Conservation (phyloP, 2,888 invertebrate species). For the Drosophila kanekoi region DNA sequence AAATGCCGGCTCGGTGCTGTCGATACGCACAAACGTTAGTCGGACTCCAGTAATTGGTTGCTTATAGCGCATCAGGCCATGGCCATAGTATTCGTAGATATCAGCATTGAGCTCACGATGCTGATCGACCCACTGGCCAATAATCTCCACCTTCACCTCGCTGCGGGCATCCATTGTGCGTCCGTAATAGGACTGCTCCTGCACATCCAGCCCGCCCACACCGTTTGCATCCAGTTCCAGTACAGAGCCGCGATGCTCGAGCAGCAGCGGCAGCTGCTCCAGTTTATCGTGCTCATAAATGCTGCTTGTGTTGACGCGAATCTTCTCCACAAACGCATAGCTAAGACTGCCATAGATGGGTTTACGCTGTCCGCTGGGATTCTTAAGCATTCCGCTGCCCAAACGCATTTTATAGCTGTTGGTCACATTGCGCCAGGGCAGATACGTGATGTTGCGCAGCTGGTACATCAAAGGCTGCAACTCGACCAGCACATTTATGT, state of each 20-base stretch:
- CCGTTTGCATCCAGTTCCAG: slow-evolving; percentile 74
- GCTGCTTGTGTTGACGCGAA: slow-evolving; percentile 69
- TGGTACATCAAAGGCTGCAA: slow-evolving; percentile 81
- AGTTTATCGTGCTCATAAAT: slow-evolving; percentile 51
- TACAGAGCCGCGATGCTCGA: slow-evolving; percentile 78
- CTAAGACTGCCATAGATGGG: slow-evolving; percentile 80
- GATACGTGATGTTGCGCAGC: slow-evolving; percentile 77
- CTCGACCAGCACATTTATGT: slow-evolving; percentile 82
- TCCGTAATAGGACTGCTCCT: slow-evolving; percentile 80
- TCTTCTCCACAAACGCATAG: slow-evolving; percentile 80
- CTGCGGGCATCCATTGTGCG: slow-evolving; percentile 79
- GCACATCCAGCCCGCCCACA: slow-evolving; percentile 76
- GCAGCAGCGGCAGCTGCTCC: slow-evolving; percentile 69
- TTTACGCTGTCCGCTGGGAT: slow-evolving; percentile 73
- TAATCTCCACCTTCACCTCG: slow-evolving; percentile 77
- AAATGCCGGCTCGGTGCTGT: slow-evolving; percentile 80
- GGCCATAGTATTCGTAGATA: slow-evolving; percentile 81
- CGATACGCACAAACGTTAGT: slow-evolving; percentile 74
- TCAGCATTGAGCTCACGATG: slow-evolving; percentile 76
- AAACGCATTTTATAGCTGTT: slow-evolving; percentile 80
- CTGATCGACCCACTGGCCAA: slow-evolving; percentile 83
- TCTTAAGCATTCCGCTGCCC: slow-evolving; percentile 71
- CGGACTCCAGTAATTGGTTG: slow-evolving; percentile 61
- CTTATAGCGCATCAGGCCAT: slow-evolving; percentile 74
- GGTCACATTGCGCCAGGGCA: slow-evolving; percentile 80